Percentiles rank a stretch among this genome's conserved stretches.
Evolutionary conservation across 2,888 invertebrate genomes (phyloP).

Genomic region (Hipparchia sbordonii): DNA sequence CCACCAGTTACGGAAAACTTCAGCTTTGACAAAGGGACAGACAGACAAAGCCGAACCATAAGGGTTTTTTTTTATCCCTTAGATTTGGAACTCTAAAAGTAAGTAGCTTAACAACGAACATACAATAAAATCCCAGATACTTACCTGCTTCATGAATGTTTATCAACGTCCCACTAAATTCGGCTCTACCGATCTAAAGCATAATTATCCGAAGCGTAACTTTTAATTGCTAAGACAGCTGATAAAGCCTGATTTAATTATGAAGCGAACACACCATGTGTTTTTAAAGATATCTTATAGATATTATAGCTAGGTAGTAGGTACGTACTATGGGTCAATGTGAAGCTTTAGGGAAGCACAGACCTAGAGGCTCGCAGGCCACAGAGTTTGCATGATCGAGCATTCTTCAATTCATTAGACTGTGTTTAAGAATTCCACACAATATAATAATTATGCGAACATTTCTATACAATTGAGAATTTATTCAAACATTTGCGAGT

Average conservation of each 20-base stretch:
- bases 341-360: background rate
- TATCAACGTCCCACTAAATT: background rate
- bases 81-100: no score
- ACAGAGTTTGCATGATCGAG: background rate
- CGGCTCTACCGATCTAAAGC: background rate
- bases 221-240: slow-evolving; percentile 4
- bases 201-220: slow-evolving; percentile 15
- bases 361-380: background rate
- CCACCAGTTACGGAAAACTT: no score
- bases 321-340: background rate
- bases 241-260: slow-evolving; percentile 8
- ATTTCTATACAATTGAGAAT: no score
- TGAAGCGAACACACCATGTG: background rate
- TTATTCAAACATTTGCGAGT: no score
- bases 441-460: no score
- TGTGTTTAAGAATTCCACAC: no score
- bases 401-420: no score
- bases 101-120: no score
- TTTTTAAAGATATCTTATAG: background rate
- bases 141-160: background rate
- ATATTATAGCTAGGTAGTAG: background rate
- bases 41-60: no score
- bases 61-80: no score
- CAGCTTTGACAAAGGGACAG: no score
- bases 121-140: no score